Evolutionary conservation across 2,888 invertebrate species (phyloP).

Genomic region (Eulithis prunata): DNA sequence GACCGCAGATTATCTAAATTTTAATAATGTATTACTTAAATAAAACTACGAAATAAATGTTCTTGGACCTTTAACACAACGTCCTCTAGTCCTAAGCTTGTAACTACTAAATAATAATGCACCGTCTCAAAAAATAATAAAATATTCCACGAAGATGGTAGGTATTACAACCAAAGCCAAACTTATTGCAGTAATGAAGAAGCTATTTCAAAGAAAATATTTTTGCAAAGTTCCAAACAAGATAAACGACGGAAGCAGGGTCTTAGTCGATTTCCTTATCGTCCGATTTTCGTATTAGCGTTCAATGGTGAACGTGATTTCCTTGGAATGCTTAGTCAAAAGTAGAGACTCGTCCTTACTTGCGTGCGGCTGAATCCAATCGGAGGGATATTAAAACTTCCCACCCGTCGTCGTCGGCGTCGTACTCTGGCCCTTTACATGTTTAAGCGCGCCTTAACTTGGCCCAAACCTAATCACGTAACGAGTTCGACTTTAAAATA

Average conservation of each 20-base stretch:
- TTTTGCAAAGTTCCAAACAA: constrained; percentile 40
- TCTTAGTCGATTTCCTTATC: constrained; percentile 68
- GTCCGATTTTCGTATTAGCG: constrained; percentile 69
- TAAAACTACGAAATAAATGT: too few species aligned
- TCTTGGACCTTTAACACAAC: too few species aligned
- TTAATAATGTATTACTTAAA: too few species aligned
- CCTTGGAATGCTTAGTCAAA: constrained; percentile 36
- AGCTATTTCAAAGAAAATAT: constrained; percentile 26
- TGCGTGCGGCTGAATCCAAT: constrained; percentile 78
- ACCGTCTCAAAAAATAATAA: too few species aligned
- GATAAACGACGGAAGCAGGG: constrained; percentile 47
- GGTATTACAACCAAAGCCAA: neutral
- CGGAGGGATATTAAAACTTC: constrained; percentile 83
- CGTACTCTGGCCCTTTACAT: constrained; percentile 65
- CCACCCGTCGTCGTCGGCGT: constrained; percentile 59
- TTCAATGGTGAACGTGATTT: constrained; percentile 56
- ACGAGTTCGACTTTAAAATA: constrained; percentile 57
- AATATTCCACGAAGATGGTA: too few species aligned
- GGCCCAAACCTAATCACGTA: constrained; percentile 56
- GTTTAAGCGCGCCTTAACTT: constrained; percentile 52
- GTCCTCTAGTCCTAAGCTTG: too few species aligned
- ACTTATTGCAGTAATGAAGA: constrained; percentile 12
- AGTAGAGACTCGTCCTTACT: constrained; percentile 55
- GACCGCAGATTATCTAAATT: too few species aligned
- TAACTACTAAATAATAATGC: too few species aligned